These are phyloP conservation scores for Sminthurides aquaticus DNA, from an alignment of 2,888 invertebrate genomes.

Conservation along the genomic window DNA sequence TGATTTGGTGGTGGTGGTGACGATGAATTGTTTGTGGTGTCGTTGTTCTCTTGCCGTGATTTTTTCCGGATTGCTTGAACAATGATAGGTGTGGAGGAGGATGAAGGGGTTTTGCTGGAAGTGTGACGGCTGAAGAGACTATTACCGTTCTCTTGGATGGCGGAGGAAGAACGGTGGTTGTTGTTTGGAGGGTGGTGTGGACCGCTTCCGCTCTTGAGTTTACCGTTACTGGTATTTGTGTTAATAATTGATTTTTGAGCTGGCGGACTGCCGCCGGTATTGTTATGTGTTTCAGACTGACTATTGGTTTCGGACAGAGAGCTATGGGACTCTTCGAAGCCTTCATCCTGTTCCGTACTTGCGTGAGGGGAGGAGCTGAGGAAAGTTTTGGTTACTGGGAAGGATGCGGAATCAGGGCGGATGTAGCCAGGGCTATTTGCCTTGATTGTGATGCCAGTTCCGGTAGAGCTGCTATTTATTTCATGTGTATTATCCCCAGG, in stretches of 20 bases:
- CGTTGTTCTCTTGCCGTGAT: slow-evolving; percentile 40
- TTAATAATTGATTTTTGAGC: slow-evolving; percentile 17
- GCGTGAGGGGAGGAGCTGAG: slow-evolving; percentile 36
- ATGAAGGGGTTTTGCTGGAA: neutral
- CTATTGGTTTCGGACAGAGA: slow-evolving; percentile 78
- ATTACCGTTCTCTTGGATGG: neutral
- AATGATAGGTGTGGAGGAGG: slow-evolving; percentile 14
- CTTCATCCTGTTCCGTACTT: slow-evolving; percentile 68
- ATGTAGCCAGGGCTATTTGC: neutral
- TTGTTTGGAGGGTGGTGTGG: no score
- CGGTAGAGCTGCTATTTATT: neutral
- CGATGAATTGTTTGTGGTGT: slow-evolving; percentile 42
- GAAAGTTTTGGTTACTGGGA: slow-evolving; percentile 15
- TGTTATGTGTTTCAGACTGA: slow-evolving; percentile 61
- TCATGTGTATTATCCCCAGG: neutral
- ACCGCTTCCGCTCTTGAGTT: neutral
- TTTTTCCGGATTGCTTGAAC: slow-evolving; percentile 44
- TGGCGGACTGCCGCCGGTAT: slow-evolving; percentile 48
- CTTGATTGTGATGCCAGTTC: neutral
- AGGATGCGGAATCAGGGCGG: neutral
- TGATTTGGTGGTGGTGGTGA: slow-evolving; percentile 6
- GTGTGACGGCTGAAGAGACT: slow-evolving; percentile 12
- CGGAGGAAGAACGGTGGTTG: neutral
- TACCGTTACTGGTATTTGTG: slow-evolving; percentile 2
- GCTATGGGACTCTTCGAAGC: slow-evolving; percentile 83